These are phyloP conservation scores for Apogon talboti DNA, from an alignment of 2,797 vertebrate genomes.

Conservation along the genomic window DNA sequence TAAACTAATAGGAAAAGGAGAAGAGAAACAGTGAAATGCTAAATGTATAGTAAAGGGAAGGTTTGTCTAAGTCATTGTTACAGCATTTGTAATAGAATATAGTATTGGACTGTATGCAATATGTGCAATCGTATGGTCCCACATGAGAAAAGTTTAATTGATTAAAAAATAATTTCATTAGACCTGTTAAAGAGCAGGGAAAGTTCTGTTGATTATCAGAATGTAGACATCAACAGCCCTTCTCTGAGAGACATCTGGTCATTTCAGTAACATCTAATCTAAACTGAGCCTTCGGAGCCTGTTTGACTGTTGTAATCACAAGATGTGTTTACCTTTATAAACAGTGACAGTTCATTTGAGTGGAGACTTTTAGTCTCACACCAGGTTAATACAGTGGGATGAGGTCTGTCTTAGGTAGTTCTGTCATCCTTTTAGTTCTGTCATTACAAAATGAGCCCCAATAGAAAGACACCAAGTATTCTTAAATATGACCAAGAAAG, in stretches of 20 bases:
- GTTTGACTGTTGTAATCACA: slow-evolving; percentile 40
- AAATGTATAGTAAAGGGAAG: no score
- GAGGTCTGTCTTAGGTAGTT: no score
- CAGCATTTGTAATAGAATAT: no score
- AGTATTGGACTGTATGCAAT: no score
- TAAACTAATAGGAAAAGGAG: no score
- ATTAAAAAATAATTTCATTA: slow-evolving; percentile 17
- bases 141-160: not conserved
- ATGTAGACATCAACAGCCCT: slow-evolving; percentile 12
- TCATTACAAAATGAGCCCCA: no score
- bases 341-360: slow-evolving; percentile 16
- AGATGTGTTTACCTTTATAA: slow-evolving; percentile 28
- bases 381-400: not conserved
- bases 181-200: not conserved
- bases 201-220: slow-evolving; percentile 13
- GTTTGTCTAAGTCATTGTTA: no score
- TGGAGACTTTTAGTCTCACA: not conserved
- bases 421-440: no score
- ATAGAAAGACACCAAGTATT: no score
- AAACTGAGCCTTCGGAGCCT: slow-evolving; percentile 25
- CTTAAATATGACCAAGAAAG: no score
- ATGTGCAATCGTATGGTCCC: no score
- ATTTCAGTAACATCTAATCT: slow-evolving; percentile 52
- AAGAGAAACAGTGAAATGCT: no score
- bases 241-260: slow-evolving; percentile 25